Conservation (phyloP, 2,113 vertebrate species). For the Rousettus leschenaultii region DNA sequence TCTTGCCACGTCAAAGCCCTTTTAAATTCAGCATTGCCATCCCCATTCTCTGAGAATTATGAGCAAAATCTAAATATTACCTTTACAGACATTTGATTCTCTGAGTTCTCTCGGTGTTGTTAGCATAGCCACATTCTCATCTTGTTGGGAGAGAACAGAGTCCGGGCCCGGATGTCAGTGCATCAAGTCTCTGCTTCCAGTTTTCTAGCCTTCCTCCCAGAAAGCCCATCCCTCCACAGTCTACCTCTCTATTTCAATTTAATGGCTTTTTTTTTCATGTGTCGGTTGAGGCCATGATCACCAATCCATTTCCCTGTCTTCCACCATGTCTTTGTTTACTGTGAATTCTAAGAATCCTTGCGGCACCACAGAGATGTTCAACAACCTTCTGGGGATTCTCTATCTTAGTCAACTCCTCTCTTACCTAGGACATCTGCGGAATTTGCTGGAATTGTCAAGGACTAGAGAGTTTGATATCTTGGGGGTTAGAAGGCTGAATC, state of each 20-base stretch:
- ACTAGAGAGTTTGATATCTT: not conserved
- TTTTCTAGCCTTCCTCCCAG: not conserved
- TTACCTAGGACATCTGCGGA: not conserved
- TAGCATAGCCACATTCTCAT: not conserved
- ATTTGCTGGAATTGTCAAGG: constrained; percentile 2
- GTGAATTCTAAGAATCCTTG: not conserved
- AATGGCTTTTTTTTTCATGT: not conserved
- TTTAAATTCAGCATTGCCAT: not conserved
- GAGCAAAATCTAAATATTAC: not conserved
- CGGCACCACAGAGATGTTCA: not conserved
- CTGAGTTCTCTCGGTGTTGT: not conserved
- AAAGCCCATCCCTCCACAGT: not conserved
- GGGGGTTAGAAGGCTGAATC: not conserved
- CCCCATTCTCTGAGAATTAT: not conserved
- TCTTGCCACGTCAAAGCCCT: not conserved
- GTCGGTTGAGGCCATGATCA: not conserved
- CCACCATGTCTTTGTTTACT: not conserved
- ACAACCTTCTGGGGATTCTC: not conserved
- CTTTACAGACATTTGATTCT: not conserved
- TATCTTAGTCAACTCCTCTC: not conserved
- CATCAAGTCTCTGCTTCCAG: not conserved
- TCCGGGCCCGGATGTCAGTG: not conserved
- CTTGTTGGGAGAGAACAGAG: not conserved
- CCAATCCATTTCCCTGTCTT: not conserved
- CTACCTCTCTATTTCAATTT: not conserved